phyloP scores from a whole-genome alignment of 2,797 vertebrate species.

The Pangasius larnaudii region DNA sequence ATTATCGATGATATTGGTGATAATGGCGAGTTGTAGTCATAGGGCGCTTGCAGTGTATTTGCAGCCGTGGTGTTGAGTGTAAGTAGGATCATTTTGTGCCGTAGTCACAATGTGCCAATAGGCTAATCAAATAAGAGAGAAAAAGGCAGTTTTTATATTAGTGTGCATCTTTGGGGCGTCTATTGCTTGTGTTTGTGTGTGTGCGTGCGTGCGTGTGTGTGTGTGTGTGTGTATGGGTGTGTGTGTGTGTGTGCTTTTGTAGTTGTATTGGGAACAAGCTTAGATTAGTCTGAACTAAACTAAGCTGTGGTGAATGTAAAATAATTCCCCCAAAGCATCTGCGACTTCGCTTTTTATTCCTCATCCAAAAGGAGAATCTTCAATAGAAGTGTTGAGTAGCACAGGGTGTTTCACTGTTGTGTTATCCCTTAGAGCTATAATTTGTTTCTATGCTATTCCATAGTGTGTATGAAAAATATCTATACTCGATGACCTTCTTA shows the following conservation, averaged over 20 bases:
- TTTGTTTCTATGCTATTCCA: conserved; percentile 75
- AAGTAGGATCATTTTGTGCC: conserved; percentile 65
- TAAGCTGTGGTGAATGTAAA: conserved; percentile 70
- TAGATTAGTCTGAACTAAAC: conserved; percentile 66
- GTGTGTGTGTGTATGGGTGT: conserved; percentile 40
- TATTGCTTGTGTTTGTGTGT: conserved; percentile 60
- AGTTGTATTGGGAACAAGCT: conserved; percentile 70
- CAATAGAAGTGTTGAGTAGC: conserved; percentile 73
- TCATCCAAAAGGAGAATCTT: conserved; percentile 66
- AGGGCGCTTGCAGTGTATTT: conserved; percentile 75
- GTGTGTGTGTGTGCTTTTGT: conserved; percentile 63
- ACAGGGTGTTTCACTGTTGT: conserved; percentile 74
- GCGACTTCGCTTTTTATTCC: conserved; percentile 69
- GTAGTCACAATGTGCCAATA: conserved; percentile 77
- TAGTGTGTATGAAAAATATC: conserved; percentile 79
- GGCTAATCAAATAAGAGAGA: conserved; percentile 68
- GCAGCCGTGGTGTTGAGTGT: conserved; percentile 74
- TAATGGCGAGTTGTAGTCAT: conserved; percentile 60
- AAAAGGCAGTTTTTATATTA: conserved; percentile 68
- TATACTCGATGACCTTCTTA: conserved; percentile 83
- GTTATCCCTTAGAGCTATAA: conserved; percentile 62
- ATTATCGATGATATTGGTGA: conserved; percentile 65
- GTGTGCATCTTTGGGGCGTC: conserved; percentile 76
- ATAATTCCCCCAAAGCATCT: conserved; percentile 67
- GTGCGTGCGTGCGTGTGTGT: conserved; percentile 18